These are phyloP conservation scores for Eupithecia centaureata DNA, from an alignment of 2,888 invertebrate genomes.

Conservation along the genomic window DNA sequence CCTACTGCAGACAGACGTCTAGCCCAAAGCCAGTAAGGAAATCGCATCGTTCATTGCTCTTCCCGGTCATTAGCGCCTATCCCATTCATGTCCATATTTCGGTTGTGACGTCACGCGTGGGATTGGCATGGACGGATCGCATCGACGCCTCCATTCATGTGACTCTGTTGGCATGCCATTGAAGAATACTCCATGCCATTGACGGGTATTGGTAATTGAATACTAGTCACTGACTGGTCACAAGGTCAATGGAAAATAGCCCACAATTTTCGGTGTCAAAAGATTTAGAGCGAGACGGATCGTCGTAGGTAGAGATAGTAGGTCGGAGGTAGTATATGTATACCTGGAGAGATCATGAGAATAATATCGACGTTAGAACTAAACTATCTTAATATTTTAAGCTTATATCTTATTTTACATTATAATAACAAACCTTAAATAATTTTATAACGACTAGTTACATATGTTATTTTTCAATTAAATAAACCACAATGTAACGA, in stretches of 20 bases:
- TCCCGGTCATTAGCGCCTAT: conserved; percentile 34
- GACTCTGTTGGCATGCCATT: conserved; percentile 33
- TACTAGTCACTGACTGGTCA: conserved; percentile 11
- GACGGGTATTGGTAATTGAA: conserved; percentile 26
- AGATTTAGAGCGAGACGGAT: not conserved
- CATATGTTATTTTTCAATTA: too few relatives aligned
- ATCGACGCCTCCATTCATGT: conserved; percentile 42
- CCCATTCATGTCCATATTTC: conserved; percentile 40
- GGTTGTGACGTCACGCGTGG: conserved; percentile 38
- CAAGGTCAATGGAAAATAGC: conserved; percentile 18
- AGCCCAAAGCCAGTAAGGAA: conserved; percentile 23
- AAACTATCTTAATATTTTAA: too few relatives aligned
- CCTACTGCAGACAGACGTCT: conserved; percentile 12
- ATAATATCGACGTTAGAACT: not conserved
- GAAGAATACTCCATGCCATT: conserved; percentile 28
- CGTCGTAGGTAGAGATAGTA: not conserved
- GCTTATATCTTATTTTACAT: too few relatives aligned
- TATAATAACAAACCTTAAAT: too few relatives aligned
- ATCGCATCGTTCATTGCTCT: conserved; percentile 30
- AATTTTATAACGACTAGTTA: too few relatives aligned
- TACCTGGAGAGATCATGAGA: too few relatives aligned
- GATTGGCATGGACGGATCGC: conserved; percentile 43
- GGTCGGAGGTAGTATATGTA: too few relatives aligned
- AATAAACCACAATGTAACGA: too few relatives aligned
- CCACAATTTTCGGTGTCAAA: conserved; percentile 9